These are phyloP conservation scores for Peromyscus maniculatus DNA, from an alignment of 2,113 vertebrate genomes.

Conservation along the genomic window DNA sequence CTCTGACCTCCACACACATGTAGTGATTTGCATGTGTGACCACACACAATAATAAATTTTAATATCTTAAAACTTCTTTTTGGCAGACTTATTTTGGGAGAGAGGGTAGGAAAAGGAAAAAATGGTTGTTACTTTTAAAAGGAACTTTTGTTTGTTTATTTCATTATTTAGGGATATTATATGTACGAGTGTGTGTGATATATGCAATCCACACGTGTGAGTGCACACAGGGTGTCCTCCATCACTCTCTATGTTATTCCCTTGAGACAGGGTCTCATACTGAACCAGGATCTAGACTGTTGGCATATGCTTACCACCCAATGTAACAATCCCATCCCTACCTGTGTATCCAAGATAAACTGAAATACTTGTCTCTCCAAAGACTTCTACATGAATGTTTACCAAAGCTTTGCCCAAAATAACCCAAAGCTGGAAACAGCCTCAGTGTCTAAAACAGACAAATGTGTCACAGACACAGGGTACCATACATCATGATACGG, in stretches of 20 bases:
- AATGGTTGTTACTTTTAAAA: background rate
- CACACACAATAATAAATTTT: background rate
- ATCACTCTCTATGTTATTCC: background rate
- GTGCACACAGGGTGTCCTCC: no score
- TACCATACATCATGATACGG: background rate
- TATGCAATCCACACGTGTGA: no score
- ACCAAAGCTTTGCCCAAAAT: background rate
- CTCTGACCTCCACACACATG: background rate
- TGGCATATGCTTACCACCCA: background rate
- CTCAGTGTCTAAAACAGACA: background rate
- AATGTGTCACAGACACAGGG: accelerated
- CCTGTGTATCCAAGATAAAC: background rate
- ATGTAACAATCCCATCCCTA: background rate
- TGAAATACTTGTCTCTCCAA: background rate
- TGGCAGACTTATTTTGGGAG: background rate
- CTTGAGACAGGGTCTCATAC: background rate
- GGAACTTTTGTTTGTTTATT: background rate
- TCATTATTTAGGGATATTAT: background rate
- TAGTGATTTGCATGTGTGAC: background rate
- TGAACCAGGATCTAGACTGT: background rate
- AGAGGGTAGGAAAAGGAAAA: background rate
- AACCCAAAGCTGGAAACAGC: background rate
- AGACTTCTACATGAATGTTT: background rate
- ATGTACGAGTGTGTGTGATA: background rate
- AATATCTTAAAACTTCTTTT: background rate